A percentile compares a stretch with the other conserved stretches of the same genome.
Evolutionary conservation across 2,113 vertebrate species (phyloP).

Genomic region (Neopipo cinnamomea): DNA sequence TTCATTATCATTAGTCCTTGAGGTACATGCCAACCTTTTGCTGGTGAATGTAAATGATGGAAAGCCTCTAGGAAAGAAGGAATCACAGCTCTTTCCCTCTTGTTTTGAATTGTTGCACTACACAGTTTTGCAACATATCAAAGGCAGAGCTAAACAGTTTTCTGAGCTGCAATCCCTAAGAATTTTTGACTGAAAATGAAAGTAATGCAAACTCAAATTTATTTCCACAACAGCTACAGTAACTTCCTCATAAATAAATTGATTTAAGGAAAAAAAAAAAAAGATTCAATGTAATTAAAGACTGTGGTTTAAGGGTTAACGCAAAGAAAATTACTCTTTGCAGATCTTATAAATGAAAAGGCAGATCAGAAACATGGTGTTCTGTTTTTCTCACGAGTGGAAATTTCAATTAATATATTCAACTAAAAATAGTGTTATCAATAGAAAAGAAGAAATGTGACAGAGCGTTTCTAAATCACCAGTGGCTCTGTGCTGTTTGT

Average conservation of each 20-base stretch:
- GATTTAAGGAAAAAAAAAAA: neutral
- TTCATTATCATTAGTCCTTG: slow-evolving; percentile 69
- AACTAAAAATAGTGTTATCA: neutral
- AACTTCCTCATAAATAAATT: neutral
- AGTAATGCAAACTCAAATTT: neutral
- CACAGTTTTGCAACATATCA: neutral
- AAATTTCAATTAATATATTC: neutral
- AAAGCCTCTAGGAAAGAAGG: slow-evolving; percentile 15
- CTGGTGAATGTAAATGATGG: slow-evolving; percentile 54
- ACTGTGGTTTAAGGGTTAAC: neutral
- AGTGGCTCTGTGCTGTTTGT: neutral
- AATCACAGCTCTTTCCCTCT: neutral
- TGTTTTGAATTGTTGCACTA: neutral
- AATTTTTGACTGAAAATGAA: neutral
- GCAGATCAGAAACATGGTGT: neutral
- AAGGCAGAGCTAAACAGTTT: neutral
- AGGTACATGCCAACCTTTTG: neutral
- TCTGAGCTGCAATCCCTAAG: neutral
- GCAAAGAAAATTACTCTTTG: neutral
- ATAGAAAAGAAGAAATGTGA: neutral
- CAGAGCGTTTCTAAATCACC: neutral
- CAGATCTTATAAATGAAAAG: neutral
- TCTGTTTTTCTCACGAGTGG: neutral
- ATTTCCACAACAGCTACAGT: neutral
- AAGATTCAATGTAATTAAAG: neutral